Conservation (phyloP, 2,797 vertebrate genomes). For the Pempheris klunzingeri region DNA sequence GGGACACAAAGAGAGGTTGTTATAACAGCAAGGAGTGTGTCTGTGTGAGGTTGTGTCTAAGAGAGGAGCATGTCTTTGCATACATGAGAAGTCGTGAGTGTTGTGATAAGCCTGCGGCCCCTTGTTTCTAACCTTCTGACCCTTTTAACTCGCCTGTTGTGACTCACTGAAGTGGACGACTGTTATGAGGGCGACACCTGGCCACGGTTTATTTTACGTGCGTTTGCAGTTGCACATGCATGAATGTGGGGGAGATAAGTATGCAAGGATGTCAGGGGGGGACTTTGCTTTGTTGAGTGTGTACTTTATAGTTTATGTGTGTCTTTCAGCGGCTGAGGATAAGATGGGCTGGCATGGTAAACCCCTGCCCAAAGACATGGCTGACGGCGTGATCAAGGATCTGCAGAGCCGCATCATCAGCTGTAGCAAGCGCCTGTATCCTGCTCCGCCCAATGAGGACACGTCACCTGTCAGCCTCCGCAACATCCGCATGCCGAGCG, state of each 20-base stretch:
- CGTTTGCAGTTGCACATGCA: not conserved
- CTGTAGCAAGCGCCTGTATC: constrained; percentile 93
- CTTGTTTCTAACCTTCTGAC: constrained; percentile 45
- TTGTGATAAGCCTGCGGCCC: constrained; percentile 44
- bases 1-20: constrained; percentile 33
- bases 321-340: constrained; percentile 89
- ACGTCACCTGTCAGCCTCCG: constrained; percentile 87
- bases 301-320: constrained; percentile 19
- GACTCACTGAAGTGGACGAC: constrained; percentile 43
- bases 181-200: constrained; percentile 42
- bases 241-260: not conserved
- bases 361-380: constrained; percentile 93
- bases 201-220: constrained; percentile 11
- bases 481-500: constrained; percentile 92
- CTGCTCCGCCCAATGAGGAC: constrained; percentile 89
- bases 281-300: not conserved
- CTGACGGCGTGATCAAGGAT: constrained; percentile 91
- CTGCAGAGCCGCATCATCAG: constrained; percentile 89
- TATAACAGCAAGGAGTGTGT: constrained; percentile 23
- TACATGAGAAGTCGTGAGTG: constrained; percentile 8
- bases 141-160: constrained; percentile 37
- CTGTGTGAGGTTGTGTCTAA: constrained; percentile 16
- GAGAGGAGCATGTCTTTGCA: constrained; percentile 29
- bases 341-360: constrained; percentile 97
- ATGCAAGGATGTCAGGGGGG: not conserved